Base-by-base conservation (phyloP, 1,140 invertebrate genomes). In the Formica exsecta region DNA sequence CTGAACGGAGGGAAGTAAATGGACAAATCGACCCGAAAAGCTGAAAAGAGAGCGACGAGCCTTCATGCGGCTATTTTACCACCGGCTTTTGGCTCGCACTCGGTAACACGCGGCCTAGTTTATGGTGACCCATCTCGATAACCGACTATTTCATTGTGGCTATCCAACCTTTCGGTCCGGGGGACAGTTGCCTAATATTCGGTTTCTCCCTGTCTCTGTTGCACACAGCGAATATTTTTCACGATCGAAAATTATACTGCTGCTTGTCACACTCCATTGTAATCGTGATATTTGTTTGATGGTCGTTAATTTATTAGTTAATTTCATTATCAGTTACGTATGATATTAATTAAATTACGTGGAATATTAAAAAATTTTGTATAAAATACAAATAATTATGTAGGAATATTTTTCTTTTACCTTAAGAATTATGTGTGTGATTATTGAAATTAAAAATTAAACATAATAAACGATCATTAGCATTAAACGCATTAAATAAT, bases 121-220 rank as follows among this genome's bases (percentile, higher is more conserved):
- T 85, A 85, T 77, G 81, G 81, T 57, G 73, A 85, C n/a, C 62
- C 81, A 77, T 85, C 81, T 54, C 70, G 73, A 85, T 85, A 85
- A 85, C 73, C 81, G 81, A 85, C 22, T 44, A 61, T 77, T 85
- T 77, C 81, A 77, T 77, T 77, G 76, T 57, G 70, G 70, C 51
- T 62, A 68, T 74, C 66, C 81, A 59, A 66, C 32, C 81, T 85
- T 85, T 85, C 59, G 65, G 44, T 51, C 44, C 19, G 41, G 38
- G 59, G 59, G 74, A 44, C 71, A 59, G 68, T 62, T 48, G 57
- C 57, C 73, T 59, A 68, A 76, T 44, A 29, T 38, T 74, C 68
- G 29, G 8, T 38, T 19, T 38, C 16, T 25, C 44, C 22, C 44
- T 19, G 5, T 19, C 51, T 19, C 6, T 19, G 79, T 3, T 4